Conservation (phyloP, 2,888 invertebrate species). For the Penaeus monodon region DNA sequence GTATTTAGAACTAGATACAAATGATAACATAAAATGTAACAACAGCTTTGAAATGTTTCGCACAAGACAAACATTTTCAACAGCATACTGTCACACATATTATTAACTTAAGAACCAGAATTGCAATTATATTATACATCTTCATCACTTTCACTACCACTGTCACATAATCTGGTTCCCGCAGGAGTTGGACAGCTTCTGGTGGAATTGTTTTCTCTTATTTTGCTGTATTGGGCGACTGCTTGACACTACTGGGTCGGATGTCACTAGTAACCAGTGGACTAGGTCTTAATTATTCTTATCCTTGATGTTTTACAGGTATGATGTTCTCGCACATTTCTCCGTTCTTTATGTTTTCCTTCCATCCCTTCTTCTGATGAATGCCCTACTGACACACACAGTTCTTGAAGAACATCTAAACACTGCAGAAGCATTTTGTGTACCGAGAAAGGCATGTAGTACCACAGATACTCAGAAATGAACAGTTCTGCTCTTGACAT, state of each 20-base stretch:
- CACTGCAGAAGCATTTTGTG: not conserved
- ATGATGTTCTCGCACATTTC: not conserved
- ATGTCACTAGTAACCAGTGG: not conserved
- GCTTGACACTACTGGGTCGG: not conserved
- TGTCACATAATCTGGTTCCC: too few relatives aligned
- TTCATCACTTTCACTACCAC: too few relatives aligned
- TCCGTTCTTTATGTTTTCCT: not conserved
- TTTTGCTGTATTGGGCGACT: too few relatives aligned
- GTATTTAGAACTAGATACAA: too few relatives aligned
- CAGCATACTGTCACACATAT: too few relatives aligned
- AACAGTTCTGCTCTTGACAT: not conserved
- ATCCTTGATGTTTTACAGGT: slow-evolving; percentile 1
- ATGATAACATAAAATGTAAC: too few relatives aligned
- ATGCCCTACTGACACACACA: not conserved
- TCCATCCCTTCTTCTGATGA: not conserved
- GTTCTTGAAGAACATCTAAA: not conserved
- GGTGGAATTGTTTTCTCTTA: too few relatives aligned
- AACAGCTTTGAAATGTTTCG: too few relatives aligned
- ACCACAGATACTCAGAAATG: not conserved
- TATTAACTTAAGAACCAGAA: too few relatives aligned
- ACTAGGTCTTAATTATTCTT: not conserved
- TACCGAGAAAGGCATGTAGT: not conserved
- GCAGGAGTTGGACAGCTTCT: too few relatives aligned
- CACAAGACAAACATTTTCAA: too few relatives aligned
- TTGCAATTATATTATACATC: too few relatives aligned